Conservation (phyloP, 1,140 invertebrate species). For the Psilanteris sp. region DNA sequence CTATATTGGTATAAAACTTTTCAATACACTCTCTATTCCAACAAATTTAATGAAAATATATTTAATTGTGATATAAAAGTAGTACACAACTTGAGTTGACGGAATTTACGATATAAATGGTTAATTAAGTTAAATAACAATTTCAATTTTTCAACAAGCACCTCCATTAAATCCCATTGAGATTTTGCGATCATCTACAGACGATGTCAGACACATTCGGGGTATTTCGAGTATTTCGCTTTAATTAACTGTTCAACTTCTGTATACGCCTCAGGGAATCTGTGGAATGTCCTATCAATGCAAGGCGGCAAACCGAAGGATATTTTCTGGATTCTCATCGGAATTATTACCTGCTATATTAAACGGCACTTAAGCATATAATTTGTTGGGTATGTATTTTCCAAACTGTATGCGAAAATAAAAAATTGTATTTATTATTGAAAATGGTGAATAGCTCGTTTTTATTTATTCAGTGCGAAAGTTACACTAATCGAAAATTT, state of each 20-base stretch:
- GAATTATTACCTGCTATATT: slow-evolving; percentile 44
- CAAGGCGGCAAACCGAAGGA: slow-evolving; percentile 59
- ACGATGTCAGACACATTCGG: slow-evolving; percentile 55
- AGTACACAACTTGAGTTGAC: too few relatives aligned
- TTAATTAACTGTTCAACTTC: slow-evolving; percentile 65
- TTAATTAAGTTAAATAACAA: slow-evolving; percentile 10
- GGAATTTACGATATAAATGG: too few relatives aligned
- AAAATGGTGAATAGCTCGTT: too few relatives aligned
- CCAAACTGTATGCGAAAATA: neutral
- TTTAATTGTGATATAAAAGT: too few relatives aligned
- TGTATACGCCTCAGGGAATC: slow-evolving; percentile 59
- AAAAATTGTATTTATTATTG: too few relatives aligned
- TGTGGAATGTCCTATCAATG: slow-evolving; percentile 61
- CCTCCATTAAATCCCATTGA: slow-evolving; percentile 30
- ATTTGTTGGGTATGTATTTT: slow-evolving; percentile 12
- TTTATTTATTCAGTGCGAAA: too few relatives aligned
- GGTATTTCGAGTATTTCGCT: slow-evolving; percentile 62
- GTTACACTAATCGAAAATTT: too few relatives aligned
- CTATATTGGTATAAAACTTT: too few relatives aligned
- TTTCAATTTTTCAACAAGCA: slow-evolving; percentile 7
- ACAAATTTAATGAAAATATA: too few relatives aligned
- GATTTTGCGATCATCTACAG: slow-evolving; percentile 47
- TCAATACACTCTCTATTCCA: too few relatives aligned
- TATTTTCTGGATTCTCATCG: slow-evolving; percentile 59
- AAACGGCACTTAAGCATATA: slow-evolving; percentile 42